Percentiles rank a stretch among this genome's conserved stretches.
Evolutionary conservation across 1,140 invertebrate genomes (phyloP).

Genomic region (Apis cerana): DNA sequence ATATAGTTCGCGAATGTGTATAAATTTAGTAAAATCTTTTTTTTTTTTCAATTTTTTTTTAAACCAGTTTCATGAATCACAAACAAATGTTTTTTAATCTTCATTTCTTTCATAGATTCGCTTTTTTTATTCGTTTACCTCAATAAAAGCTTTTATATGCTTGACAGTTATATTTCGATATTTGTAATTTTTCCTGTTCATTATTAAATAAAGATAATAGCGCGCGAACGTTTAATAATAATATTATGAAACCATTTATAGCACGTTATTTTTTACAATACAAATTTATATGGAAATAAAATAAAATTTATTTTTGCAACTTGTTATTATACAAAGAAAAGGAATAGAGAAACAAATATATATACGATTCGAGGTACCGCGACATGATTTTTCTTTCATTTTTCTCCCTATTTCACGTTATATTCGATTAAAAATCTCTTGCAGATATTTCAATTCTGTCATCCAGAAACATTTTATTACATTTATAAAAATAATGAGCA

Average conservation of each 20-base stretch:
- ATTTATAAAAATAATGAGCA: constrained; percentile 4
- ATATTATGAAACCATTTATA: neutral
- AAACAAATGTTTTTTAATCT: too few relatives aligned
- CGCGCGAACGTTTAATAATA: neutral
- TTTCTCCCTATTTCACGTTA: neutral
- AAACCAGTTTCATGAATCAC: too few relatives aligned
- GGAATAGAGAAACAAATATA: neutral
- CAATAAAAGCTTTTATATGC: too few relatives aligned
- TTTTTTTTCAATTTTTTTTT: too few relatives aligned
- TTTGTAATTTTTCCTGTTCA: neutral
- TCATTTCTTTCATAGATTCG: too few relatives aligned
- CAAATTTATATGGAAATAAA: neutral
- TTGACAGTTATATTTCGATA: too few relatives aligned
- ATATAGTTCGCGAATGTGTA: too few relatives aligned
- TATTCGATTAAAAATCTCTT: neutral
- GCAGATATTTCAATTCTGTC: neutral
- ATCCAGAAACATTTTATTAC: constrained; percentile 7
- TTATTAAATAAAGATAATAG: neutral
- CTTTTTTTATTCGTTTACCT: too few relatives aligned
- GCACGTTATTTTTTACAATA: neutral
- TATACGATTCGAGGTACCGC: neutral
- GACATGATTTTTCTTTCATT: neutral
- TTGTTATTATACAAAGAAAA: neutral
- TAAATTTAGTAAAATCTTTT: too few relatives aligned
- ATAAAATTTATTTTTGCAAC: neutral